These are phyloP conservation scores for Psilopogon haemacephalus DNA, from an alignment of 2,113 vertebrate genomes.

Conservation along the genomic window DNA sequence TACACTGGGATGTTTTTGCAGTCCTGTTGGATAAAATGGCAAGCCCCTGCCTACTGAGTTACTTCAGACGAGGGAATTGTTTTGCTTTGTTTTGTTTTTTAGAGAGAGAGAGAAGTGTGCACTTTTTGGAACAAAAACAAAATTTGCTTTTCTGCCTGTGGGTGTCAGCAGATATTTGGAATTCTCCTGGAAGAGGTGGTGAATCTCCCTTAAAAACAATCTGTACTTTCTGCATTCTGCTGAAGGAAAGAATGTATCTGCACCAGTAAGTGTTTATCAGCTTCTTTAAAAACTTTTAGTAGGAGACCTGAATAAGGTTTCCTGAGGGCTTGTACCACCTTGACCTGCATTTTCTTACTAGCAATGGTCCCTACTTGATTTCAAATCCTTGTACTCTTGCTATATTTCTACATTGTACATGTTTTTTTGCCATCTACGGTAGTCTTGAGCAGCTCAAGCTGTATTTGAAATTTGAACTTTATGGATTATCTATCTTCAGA, in stretches of 20 bases:
- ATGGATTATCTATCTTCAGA: not conserved
- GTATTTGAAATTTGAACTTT: not conserved
- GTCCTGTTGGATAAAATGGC: not conserved
- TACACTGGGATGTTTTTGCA: not conserved
- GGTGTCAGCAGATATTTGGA: constrained; percentile 68
- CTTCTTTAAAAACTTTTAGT: not conserved
- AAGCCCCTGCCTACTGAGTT: not conserved
- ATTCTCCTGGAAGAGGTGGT: not conserved
- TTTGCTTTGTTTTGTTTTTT: not conserved
- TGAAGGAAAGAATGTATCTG: not conserved
- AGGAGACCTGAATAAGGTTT: not conserved
- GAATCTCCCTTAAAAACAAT: not conserved
- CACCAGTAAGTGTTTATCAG: not conserved
- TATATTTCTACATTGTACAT: not conserved
- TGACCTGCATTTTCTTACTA: not conserved
- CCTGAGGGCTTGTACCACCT: not conserved
- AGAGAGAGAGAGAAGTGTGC: not conserved
- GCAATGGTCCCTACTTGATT: not conserved
- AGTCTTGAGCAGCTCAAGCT: not conserved
- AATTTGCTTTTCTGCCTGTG: constrained; percentile 56
- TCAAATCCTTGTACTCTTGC: not conserved
- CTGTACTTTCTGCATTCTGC: not conserved
- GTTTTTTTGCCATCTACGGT: not conserved
- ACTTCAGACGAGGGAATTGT: not conserved
- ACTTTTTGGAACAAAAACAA: not conserved